Base-by-base conservation (phyloP, 2,888 invertebrate species). In the Criorhina ranunculi region DNA sequence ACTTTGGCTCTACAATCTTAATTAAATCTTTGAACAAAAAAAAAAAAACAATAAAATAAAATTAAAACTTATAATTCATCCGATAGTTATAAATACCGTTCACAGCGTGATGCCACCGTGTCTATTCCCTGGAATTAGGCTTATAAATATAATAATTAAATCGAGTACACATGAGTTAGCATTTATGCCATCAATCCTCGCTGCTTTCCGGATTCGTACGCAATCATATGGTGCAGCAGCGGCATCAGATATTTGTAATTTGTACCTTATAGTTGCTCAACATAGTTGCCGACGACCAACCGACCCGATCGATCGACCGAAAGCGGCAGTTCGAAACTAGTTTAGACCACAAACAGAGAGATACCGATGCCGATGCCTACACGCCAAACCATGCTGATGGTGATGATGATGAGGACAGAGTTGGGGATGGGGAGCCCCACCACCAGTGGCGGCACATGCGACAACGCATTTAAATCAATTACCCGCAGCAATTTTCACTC, bases 381-480 rank as follows among this genome's bases (percentile, higher is more conserved):
- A 19, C 19, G 17, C 19, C 5, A 33, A 8, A 12, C 24, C 2
- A 24, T 24, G 24, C 12, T 37, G 44, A 62, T 15, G 46, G 29
- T 64, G 64, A 53, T 79, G 31, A 75, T 70, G 69, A 66, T 35
- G 70, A 64, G 49, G 37, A 62, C 42, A 53, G 70, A 29, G 59
- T 31, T 31, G 24, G 70, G 24, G 64, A 62, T 49, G 67, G 35
- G 49, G 17, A 44, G 46, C 11, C 35, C 46, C 57, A 24, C 55
- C 64, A 46, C 53, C 57, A 19, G 66, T 7, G 53, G 73, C 79
- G 57, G 79, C 15, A 51, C 59, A 75, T 80, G 85, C 79, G 85
- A 85, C 85, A 85, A 75, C 66, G 75, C 79, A 80, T 85, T 80
- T 80, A 85, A 85, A 85, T 80, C 85, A 85, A 85, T 85, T 85